Evolutionary conservation across 2,113 vertebrate genomes (phyloP).

Genomic region (Microtus oregoni): DNA sequence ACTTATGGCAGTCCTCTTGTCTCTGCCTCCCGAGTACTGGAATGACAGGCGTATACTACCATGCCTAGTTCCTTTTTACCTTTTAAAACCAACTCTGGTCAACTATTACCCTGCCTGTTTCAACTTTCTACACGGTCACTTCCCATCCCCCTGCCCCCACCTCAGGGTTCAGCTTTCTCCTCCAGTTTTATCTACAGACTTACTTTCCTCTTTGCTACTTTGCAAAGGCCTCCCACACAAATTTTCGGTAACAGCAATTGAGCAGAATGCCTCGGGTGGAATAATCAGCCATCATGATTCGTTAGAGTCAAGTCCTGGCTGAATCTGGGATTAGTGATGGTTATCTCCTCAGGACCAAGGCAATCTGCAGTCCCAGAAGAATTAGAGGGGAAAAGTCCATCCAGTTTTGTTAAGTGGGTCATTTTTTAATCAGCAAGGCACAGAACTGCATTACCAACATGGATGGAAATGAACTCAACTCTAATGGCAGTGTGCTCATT

Average conservation of each 20-base stretch:
- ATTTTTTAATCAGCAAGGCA: conserved; percentile 78
- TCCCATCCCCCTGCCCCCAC: neutral
- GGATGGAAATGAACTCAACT: conserved; percentile 74
- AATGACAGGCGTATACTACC: neutral
- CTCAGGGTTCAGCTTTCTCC: neutral
- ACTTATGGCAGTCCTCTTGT: too few relatives aligned
- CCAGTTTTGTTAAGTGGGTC: conserved; percentile 1
- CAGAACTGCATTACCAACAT: conserved; percentile 73
- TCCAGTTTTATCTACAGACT: conserved; percentile 35
- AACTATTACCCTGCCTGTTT: neutral
- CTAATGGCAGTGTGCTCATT: conserved; percentile 74
- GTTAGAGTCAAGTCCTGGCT: conserved; percentile 65
- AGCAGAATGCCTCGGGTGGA: conserved; percentile 66
- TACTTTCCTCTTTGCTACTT: conserved; percentile 50
- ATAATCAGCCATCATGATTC: conserved; percentile 71
- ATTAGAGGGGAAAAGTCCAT: neutral
- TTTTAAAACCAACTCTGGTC: neutral
- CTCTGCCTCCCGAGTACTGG: neutral
- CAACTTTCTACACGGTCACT: conserved; percentile 13
- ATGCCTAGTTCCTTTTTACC: neutral
- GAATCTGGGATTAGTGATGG: conserved; percentile 56
- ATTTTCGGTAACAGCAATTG: conserved; percentile 63
- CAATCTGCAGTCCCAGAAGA: conserved; percentile 35
- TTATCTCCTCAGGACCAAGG: conserved; percentile 48
- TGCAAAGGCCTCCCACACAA: conserved; percentile 64